phyloP scores from a whole-genome alignment of 2,797 vertebrate genomes.

The Peromyscus nudipes region DNA sequence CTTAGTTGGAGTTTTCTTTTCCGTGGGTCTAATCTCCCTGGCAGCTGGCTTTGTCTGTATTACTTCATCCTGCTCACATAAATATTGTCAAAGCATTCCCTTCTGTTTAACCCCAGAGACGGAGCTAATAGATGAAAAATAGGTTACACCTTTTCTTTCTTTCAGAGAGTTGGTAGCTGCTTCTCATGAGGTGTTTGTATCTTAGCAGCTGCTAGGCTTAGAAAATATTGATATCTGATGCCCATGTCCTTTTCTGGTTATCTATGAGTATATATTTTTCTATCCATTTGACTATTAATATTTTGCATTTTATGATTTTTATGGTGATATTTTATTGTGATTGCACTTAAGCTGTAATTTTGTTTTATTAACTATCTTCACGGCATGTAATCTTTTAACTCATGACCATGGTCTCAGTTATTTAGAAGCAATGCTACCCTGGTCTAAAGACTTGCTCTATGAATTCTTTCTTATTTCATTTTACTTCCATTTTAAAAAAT shows the following conservation, averaged over 20 bases:
- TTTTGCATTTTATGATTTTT: background rate
- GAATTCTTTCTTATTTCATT: background rate
- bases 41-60: conserved; percentile 63
- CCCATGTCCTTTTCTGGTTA: background rate
- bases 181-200: conserved; percentile 24
- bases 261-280: background rate
- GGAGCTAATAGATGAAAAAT: conserved; percentile 29
- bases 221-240: background rate
- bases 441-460: conserved; percentile 47
- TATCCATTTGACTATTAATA: background rate
- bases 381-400: background rate
- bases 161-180: conserved; percentile 56
- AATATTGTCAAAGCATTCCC: conserved; percentile 67
- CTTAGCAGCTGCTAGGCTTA: background rate
- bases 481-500: background rate
- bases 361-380: background rate
- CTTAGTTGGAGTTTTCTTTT: conserved; percentile 61
- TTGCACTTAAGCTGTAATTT: background rate
- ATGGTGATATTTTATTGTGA: background rate
- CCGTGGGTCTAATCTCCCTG: conserved; percentile 27
- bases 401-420: background rate
- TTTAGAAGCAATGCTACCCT: conserved; percentile 9
- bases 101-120: conserved; percentile 45
- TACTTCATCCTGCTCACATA: conserved; percentile 54
- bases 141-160: conserved; percentile 47